Conservation (phyloP, 1,140 invertebrate species). For the Anthonomus grandis region DNA sequence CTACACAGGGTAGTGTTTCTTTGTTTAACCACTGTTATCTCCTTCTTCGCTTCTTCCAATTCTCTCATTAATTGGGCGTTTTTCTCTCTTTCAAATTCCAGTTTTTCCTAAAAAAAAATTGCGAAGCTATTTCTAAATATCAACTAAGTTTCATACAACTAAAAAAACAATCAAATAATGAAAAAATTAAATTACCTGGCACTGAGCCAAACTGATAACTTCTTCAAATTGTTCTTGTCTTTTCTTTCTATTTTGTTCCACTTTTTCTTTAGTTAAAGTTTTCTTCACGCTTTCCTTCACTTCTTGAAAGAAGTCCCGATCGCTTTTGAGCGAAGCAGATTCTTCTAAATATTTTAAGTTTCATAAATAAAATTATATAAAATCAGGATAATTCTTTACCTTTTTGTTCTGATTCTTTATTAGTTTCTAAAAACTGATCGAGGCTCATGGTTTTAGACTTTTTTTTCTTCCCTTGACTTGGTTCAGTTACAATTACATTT, state of each 20-base stretch:
- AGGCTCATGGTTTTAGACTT: slow-evolving; percentile 66
- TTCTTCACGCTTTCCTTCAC: slow-evolving; percentile 62
- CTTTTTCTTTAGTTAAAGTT: slow-evolving; percentile 64
- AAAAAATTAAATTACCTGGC: slow-evolving; percentile 38
- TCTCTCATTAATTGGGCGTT: slow-evolving; percentile 60
- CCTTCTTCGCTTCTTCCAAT: slow-evolving; percentile 60
- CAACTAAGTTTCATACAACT: neutral
- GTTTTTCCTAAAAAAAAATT: slow-evolving; percentile 58
- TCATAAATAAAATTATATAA: neutral
- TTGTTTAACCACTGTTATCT: slow-evolving; percentile 69
- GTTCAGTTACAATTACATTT: slow-evolving; percentile 36
- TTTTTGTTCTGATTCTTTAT: slow-evolving; percentile 14
- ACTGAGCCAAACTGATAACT: slow-evolving; percentile 39
- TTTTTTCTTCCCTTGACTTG: slow-evolving; percentile 57
- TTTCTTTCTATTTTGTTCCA: slow-evolving; percentile 55
- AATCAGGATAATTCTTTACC: slow-evolving; percentile 49
- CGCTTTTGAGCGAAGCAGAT: slow-evolving; percentile 22
- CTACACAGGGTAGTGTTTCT: slow-evolving; percentile 75
- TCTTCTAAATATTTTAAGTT: slow-evolving; percentile 17
- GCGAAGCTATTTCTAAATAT: neutral
- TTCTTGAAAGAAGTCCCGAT: slow-evolving; percentile 64
- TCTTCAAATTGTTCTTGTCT: slow-evolving; percentile 41
- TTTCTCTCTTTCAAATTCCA: slow-evolving; percentile 65
- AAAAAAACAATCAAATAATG: slow-evolving; percentile 6
- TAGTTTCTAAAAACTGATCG: slow-evolving; percentile 55